phyloP scores from a whole-genome alignment of 2,888 invertebrate genomes.

The Chelonus formosanus region DNA sequence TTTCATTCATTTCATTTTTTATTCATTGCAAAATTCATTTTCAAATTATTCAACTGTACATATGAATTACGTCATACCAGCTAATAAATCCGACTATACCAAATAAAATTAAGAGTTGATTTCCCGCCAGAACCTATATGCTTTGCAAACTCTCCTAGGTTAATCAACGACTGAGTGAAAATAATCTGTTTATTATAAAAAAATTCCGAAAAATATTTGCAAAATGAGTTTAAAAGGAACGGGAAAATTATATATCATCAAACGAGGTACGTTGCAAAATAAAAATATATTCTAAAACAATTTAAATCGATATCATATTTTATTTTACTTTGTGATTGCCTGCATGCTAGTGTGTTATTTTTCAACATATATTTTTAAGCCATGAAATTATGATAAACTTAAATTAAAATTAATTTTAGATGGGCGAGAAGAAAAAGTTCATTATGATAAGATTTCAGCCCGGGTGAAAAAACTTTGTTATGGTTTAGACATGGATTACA shows the following conservation, averaged over 20 bases:
- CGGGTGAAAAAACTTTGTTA: slow-evolving; percentile 95
- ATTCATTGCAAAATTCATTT: no score
- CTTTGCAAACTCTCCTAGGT: no score
- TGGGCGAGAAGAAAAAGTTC: slow-evolving; percentile 90
- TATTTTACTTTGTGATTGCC: background rate
- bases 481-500: slow-evolving; percentile 93
- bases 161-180: no score
- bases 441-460: slow-evolving; percentile 98
- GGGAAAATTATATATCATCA: slow-evolving; percentile 66
- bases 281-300: slow-evolving; percentile 3
- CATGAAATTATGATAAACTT: slow-evolving; percentile 21
- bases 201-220: background rate
- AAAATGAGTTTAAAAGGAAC: slow-evolving; percentile 16
- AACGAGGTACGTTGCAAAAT: slow-evolving; percentile 61
- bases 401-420: slow-evolving; percentile 67
- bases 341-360: background rate
- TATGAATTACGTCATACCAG: no score
- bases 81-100: no score
- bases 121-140: no score
- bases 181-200: no score
- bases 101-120: no score
- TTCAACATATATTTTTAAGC: background rate
- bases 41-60: no score
- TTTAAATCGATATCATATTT: no score
- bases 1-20: no score